Evolutionary conservation across 2,113 vertebrate genomes (phyloP).

Genomic region (Perca schrenkii): DNA sequence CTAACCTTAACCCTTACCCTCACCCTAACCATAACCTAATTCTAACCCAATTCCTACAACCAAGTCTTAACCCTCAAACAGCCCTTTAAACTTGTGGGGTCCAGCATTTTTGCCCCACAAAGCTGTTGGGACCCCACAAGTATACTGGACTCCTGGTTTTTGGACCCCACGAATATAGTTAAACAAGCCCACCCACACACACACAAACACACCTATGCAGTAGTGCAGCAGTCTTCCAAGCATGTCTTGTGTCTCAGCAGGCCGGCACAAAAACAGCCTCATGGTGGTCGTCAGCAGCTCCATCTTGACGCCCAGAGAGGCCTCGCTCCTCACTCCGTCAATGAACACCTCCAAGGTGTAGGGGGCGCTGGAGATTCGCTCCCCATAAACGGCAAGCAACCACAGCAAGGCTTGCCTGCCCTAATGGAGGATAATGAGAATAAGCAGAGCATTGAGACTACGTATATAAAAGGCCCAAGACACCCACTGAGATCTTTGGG

Average conservation of each 20-base stretch:
- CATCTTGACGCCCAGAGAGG: slow-evolving; percentile 88
- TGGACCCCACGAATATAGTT: too few relatives aligned
- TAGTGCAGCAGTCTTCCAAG: slow-evolving; percentile 91
- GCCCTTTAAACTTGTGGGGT: too few relatives aligned
- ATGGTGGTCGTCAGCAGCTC: slow-evolving; percentile 92
- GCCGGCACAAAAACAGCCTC: slow-evolving; percentile 90
- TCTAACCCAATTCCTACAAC: too few relatives aligned
- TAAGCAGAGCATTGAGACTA: background rate
- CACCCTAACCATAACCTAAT: too few relatives aligned
- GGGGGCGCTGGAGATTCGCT: slow-evolving; percentile 88
- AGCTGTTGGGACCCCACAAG: too few relatives aligned
- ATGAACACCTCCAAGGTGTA: slow-evolving; percentile 94
- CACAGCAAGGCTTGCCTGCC: slow-evolving; percentile 95
- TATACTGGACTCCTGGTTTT: too few relatives aligned
- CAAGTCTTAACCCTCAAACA: too few relatives aligned
- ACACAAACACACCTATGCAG: slow-evolving; percentile 89
- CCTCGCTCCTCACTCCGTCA: slow-evolving; percentile 88
- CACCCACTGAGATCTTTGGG: background rate
- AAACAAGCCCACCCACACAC: too few relatives aligned
- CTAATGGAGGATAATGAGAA: slow-evolving; percentile 69
- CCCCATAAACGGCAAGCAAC: slow-evolving; percentile 92
- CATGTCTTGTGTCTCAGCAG: slow-evolving; percentile 94
- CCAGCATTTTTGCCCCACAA: too few relatives aligned
- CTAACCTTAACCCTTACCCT: too few relatives aligned
- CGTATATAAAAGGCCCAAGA: background rate